Percentiles rank a stretch among this genome's conserved stretches.
Evolutionary conservation across 2,113 vertebrate species (phyloP).

Genomic region (Xenopus borealis): DNA sequence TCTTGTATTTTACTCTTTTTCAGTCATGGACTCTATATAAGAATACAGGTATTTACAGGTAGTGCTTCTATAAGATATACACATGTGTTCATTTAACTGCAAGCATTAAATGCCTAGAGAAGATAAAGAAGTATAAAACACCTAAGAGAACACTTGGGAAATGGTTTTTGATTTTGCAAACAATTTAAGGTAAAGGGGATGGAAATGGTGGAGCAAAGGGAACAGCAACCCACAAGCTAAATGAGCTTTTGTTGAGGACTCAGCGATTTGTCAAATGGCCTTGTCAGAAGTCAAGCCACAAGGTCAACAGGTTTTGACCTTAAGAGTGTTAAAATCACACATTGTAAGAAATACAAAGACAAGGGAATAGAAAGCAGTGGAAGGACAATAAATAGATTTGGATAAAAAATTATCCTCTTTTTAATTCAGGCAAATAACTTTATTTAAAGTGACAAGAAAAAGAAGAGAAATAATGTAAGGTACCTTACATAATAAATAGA

Average conservation of each 20-base stretch:
- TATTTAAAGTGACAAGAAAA: constrained; percentile 95
- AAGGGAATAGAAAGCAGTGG: constrained; percentile 81
- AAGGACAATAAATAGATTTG: constrained; percentile 81
- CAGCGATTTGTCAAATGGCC: constrained; percentile 91
- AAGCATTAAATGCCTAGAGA: too few species aligned
- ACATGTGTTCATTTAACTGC: too few species aligned
- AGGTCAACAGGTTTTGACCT: constrained; percentile 99
- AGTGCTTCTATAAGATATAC: too few species aligned
- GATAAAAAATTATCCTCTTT: constrained; percentile 84
- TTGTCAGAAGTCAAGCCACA: constrained; percentile 98
- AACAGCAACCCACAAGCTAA: constrained; percentile 71
- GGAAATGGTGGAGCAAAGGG: constrained; percentile 71
- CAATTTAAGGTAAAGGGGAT: too few species aligned
- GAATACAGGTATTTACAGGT: too few species aligned
- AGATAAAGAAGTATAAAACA: constrained; percentile 9
- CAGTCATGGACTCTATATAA: too few species aligned
- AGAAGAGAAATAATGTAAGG: constrained; percentile 83
- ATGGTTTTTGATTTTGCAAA: constrained; percentile 45
- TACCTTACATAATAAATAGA: constrained; percentile 14
- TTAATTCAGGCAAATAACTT: constrained; percentile 98
- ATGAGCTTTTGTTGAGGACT: constrained; percentile 80
- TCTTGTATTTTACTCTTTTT: too few species aligned
- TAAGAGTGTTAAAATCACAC: constrained; percentile 82
- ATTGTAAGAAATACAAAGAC: constrained; percentile 73
- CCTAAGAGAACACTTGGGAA: constrained; percentile 73